Percentiles rank a stretch among this genome's conserved stretches.
phyloP scores from a whole-genome alignment of 35 echinoderm and acorn worm species.

The Heliocidaris erythrogramma region DNA sequence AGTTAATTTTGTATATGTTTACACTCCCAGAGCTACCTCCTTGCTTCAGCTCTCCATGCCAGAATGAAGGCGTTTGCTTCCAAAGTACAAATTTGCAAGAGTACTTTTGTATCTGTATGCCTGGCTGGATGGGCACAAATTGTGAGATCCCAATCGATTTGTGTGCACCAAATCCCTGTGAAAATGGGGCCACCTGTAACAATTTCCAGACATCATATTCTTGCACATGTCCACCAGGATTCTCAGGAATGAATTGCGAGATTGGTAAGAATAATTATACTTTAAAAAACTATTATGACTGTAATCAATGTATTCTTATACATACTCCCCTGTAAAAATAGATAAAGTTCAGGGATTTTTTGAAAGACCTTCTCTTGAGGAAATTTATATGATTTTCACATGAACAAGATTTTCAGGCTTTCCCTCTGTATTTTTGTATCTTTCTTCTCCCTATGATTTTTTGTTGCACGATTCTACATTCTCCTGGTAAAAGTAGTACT shows the following conservation, averaged over 20 bases:
- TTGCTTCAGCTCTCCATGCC: slow-evolving; percentile 57
- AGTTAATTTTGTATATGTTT: not conserved
- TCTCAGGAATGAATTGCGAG: slow-evolving; percentile 58
- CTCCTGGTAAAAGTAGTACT: too few species aligned
- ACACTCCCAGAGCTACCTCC: not conserved
- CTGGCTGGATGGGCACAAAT: slow-evolving; percentile 52
- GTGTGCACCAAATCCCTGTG: slow-evolving; percentile 50
- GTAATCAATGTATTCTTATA: too few species aligned
- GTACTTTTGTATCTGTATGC: slow-evolving; percentile 31
- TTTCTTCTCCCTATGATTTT: too few species aligned
- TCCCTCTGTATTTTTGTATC: too few species aligned
- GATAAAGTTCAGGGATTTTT: too few species aligned
- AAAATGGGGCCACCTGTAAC: slow-evolving; percentile 72
- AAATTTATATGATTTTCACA: too few species aligned
- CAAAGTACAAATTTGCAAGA: not conserved
- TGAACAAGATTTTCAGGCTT: too few species aligned
- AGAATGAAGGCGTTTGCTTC: slow-evolving; percentile 37
- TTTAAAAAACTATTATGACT: too few species aligned
- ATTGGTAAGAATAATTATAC: slow-evolving; percentile 18
- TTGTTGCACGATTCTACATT: too few species aligned
- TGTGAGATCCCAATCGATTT: slow-evolving; percentile 43
- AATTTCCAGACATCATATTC: slow-evolving; percentile 75
- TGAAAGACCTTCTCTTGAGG: too few species aligned
- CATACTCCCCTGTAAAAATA: too few species aligned
- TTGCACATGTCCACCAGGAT: slow-evolving; percentile 61